Percentiles rank a stretch among this genome's conserved stretches.
These are phyloP conservation scores for Phyllotreta cruciferae DNA, from an alignment of 2,888 invertebrate species.

Conservation along the genomic window DNA sequence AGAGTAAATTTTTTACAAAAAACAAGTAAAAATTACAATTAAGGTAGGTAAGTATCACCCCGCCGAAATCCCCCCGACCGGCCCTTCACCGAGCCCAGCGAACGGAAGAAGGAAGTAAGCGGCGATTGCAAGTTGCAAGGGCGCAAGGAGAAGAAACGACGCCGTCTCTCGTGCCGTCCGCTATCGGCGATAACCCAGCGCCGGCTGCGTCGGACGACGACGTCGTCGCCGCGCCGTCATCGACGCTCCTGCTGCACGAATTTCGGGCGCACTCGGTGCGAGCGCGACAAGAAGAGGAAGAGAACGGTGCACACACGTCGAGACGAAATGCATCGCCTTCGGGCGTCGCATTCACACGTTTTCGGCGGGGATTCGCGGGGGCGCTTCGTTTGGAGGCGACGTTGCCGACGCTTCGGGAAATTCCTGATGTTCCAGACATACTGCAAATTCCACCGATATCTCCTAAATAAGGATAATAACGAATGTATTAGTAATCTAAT, in stretches of 20 bases:
- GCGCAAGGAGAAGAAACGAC: conserved; percentile 19
- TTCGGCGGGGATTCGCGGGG: conserved; percentile 39
- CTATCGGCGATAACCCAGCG: conserved; percentile 7
- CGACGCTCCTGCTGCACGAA: conserved; percentile 10
- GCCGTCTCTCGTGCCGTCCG: conserved; percentile 25
- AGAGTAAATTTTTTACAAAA: no score
- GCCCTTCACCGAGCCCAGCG: conserved; percentile 9
- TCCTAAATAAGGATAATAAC: background rate
- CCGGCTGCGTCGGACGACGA: conserved; percentile 6
- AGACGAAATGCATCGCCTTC: conserved; percentile 45
- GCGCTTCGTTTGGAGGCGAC: conserved; percentile 25
- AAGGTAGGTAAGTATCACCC: background rate
- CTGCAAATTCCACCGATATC: conserved; percentile 5
- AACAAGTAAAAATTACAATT: no score
- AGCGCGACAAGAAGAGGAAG: conserved; percentile 30
- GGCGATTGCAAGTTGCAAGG: conserved; percentile 34
- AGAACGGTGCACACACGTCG: conserved; percentile 39
- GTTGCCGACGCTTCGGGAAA: conserved; percentile 12
- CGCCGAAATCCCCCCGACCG: background rate
- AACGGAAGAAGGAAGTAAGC: conserved; percentile 38
- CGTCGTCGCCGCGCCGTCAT: conserved; percentile 13
- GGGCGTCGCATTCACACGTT: conserved; percentile 47
- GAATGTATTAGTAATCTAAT: no score
- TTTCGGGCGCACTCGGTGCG: conserved; percentile 11
- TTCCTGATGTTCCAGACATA: background rate